These are phyloP conservation scores for Sparus aurata DNA, from an alignment of 2,797 vertebrate species.

Conservation along the genomic window DNA sequence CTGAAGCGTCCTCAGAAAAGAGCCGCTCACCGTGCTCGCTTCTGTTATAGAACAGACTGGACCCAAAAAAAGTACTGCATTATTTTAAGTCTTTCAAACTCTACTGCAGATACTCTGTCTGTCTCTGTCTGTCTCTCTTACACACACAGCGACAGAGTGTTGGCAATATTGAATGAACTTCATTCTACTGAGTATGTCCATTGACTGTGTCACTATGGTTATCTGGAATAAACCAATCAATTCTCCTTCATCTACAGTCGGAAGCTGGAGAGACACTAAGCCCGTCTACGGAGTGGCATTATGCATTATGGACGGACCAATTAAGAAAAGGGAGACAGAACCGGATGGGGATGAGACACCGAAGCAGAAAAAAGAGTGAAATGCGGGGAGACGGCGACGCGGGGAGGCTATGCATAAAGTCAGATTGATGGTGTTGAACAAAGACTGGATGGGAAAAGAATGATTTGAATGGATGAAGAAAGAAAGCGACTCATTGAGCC, in stretches of 20 bases:
- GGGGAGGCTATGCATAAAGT: constrained; percentile 47
- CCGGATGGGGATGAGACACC: constrained; percentile 46
- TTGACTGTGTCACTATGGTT: constrained; percentile 66
- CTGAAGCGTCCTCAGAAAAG: constrained; percentile 41
- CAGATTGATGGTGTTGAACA: constrained; percentile 64
- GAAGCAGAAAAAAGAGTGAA: constrained; percentile 49
- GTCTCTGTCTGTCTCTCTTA: neutral
- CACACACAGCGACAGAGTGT: neutral
- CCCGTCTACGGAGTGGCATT: constrained; percentile 46
- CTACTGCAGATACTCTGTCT: constrained; percentile 34
- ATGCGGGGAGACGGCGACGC: constrained; percentile 23
- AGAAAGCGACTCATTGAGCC: constrained; percentile 47
- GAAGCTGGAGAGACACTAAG: constrained; percentile 52
- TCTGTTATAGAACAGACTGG: constrained; percentile 51
- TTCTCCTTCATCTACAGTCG: constrained; percentile 58
- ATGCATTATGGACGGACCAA: constrained; percentile 74
- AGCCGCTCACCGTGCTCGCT: constrained; percentile 44
- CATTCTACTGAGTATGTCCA: constrained; percentile 55
- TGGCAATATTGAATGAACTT: constrained; percentile 55
- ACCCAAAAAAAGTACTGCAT: constrained; percentile 34
- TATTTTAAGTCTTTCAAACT: constrained; percentile 68
- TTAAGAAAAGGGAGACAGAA: constrained; percentile 60
- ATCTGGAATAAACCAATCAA: constrained; percentile 65
- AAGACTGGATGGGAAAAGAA: constrained; percentile 51
- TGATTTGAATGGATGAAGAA: constrained; percentile 52